Base-by-base conservation (phyloP, 2,888 invertebrate species). In the Iselma pallidipennis region DNA sequence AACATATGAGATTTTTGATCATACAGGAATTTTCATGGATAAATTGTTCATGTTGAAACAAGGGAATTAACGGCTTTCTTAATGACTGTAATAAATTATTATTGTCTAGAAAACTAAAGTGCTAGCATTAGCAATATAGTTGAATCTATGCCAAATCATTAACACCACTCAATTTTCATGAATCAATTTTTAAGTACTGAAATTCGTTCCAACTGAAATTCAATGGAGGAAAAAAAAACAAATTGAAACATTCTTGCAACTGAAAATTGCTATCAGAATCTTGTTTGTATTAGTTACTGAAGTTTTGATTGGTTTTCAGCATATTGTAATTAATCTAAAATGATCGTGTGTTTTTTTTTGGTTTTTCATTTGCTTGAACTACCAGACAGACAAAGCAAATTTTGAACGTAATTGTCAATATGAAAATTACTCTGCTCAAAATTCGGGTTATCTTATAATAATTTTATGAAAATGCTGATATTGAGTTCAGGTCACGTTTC, bases 391-490 rank as follows among this genome's bases (percentile, higher is more conserved):
- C n/a, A n/a, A n/a, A n/a, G n/a, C n/a, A n/a, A n/a, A n/a, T n/a
- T n/a, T n/a, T n/a, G n/a, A 16, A 16, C 16, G 37, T 37, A 37
- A 37, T 37, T 37, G 37, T 37, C 37, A 37, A 37, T 37, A 37
- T 37, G 16, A 37, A 37, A 37, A 37, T 37, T 37, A 37, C 2
- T 37, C 16, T 37, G 4, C 37, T 2, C 7, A 37, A 37, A 37
- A 37, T 37, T 37, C 19, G 37, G n/a, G n/a, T n/a, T n/a, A 37
- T 37, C 19, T 37, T 37, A 16, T 37, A n/a, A n/a, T 29, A 26
- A 28, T 50, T 50, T 50, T 29, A 50, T 29, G 50, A 50, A 50
- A 50, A 50, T 29, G 50, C 50, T 50, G 50, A 50, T 50, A 50
- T 50, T 29, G 50, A 50, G 50, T 50, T 50, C 50, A 28, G 50